Evolutionary conservation across 2,888 invertebrate species (phyloP), one percentile per base, ranked within the genome.

Genomic region (Celastrina argiolus): DNA sequence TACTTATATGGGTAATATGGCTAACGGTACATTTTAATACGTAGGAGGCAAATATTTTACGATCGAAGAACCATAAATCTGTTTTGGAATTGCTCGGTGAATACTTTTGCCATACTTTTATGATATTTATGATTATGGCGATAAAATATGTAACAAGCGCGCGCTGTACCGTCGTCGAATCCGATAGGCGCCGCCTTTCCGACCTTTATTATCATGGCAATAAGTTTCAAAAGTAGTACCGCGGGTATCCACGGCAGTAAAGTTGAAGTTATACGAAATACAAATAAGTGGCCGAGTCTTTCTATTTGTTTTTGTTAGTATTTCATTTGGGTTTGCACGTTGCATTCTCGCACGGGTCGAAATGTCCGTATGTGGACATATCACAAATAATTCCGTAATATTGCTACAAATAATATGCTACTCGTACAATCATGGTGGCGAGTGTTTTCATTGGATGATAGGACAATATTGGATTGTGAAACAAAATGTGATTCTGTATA

Each of bases 41-140:
- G 18, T 45, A 45, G 10, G 8, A 2, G 45, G 36, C 8, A 36
- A 36, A 36, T 36, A 36, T 36, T 36, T 36, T n/a, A n/a, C n/a
- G n/a, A n/a, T n/a, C n/a, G n/a, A n/a, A n/a, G n/a, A n/a, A n/a
- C n/a, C n/a, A n/a, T n/a, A n/a, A n/a, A n/a, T 42, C 42, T 42
- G 6, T 8, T 42, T 42, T 42, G 16, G 42, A 3, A 18, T 22
- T 45, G 45, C 45, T 8, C 18, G 10, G 18, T 45, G 18, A 22
- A 45, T 45, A 18, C 18, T 45, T 45, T 45, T 45, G 18, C 45
- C 45, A 45, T 45, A n/a, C n/a, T 45, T 45, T 45, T 45, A 45
- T 45, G 10, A 10, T 45, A 45, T 45, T 45, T 8, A 45, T 45
- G 18, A 18, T 45, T 45, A 45, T 18, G 10, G 16, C 5, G 18